Conservation (phyloP, 2,797 vertebrate species). For the Girardinus metallicus region DNA sequence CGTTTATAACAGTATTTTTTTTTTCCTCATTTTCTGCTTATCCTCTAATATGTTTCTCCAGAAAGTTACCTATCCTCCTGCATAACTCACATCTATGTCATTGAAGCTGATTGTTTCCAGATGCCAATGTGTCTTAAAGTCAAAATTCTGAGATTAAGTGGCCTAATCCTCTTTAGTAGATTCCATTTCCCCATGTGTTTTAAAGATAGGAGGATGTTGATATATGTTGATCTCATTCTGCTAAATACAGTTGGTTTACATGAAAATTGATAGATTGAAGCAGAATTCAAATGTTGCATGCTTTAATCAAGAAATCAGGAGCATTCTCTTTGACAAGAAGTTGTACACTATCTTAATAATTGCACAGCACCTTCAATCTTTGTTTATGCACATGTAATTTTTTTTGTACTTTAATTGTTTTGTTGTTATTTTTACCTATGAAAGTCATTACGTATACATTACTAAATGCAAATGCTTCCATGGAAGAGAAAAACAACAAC, state of each 20-base stretch:
- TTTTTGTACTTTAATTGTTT: not conserved
- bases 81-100: too few species aligned
- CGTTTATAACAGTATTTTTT: too few species aligned
- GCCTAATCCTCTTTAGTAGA: not conserved
- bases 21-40: too few species aligned
- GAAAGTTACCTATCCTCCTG: too few species aligned
- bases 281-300: not conserved
- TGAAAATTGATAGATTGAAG: not conserved
- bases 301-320: not conserved
- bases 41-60: too few species aligned
- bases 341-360: not conserved
- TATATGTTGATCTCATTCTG: not conserved
- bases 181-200: not conserved
- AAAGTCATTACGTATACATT: not conserved
- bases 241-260: not conserved
- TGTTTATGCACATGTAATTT: not conserved
- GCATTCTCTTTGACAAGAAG: not conserved
- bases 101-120: too few species aligned
- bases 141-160: too few species aligned
- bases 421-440: not conserved
- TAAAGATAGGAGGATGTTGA: not conserved
- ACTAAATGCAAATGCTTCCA: not conserved
- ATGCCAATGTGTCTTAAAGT: too few species aligned
- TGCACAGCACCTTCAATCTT: not conserved
- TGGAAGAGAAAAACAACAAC: not conserved